Base-by-base conservation (phyloP, 2,888 invertebrate species). In the Adelognathus sp. region DNA sequence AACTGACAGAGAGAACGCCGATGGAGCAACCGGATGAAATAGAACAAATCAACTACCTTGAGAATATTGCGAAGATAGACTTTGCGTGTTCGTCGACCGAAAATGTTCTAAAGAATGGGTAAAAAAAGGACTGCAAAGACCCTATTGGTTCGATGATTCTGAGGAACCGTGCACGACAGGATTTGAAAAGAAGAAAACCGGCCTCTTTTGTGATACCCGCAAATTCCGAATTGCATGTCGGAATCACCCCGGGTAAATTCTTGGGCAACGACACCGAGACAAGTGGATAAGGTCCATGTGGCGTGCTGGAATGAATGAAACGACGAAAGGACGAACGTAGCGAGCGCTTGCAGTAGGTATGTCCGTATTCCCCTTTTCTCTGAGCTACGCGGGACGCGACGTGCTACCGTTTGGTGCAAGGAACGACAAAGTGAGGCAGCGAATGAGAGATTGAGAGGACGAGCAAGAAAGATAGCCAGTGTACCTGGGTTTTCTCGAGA, bases 401-500 rank as follows among this genome's bases (percentile, higher is more conserved):
- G 78, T 64, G 69, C 41, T 52, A 24, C 24, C 56, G 29, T 58
- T 50, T 54, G 24, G 54, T 44, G 56, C 39, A 31, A 54, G 16
- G 63, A 70, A 66, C 52, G 60, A 50, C 69, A 46, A 44, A 50
- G 61, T 50, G 56, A 67, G 56, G 64, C 41, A 21, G 56, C 64
- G 70, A 74, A 78, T 70, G 63, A 67, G 60, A 64, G 64, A 31
- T 31, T 33, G 56, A 16, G 67, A 27, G 61, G 44, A 69, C 7
- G 75, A 50, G 46, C 24, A 36, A 50, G 54, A 50, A 27, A 72
- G 27, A 46, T 41, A 33, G 52, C 29, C 14, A 9, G 61, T 50
- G 63, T 64, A 78, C 50, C 70, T 60, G 64, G 29, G 36, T 74
- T 78, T 60, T 70, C 78, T 64, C 52, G 52, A 60, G 70, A 66